These are phyloP conservation scores for Dasysyrphus tricinctus DNA, from an alignment of 2,888 invertebrate genomes.

Conservation along the genomic window DNA sequence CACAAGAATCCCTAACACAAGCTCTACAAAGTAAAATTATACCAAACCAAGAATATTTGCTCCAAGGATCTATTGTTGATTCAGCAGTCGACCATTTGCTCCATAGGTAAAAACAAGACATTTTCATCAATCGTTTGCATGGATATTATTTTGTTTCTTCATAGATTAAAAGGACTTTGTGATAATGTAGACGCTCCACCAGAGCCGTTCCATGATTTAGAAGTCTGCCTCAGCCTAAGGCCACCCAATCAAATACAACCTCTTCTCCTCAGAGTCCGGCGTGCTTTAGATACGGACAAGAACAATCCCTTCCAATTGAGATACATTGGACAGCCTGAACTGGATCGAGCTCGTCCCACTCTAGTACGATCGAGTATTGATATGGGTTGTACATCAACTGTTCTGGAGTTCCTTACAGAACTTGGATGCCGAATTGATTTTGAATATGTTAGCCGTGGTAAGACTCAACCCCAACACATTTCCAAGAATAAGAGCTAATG, in stretches of 20 bases:
- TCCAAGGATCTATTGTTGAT: constrained; percentile 97
- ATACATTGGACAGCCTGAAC: constrained; percentile 95
- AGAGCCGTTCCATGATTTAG: constrained; percentile 96
- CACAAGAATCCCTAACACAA: constrained; percentile 86
- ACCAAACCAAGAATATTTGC: constrained; percentile 95
- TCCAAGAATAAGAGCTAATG: not conserved
- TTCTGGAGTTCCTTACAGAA: constrained; percentile 96
- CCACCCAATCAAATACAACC: constrained; percentile 87
- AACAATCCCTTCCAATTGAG: constrained; percentile 89
- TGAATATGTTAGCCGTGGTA: constrained; percentile 95
- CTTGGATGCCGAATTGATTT: constrained; percentile 95
- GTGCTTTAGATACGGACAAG: constrained; percentile 89
- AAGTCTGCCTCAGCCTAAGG: constrained; percentile 93
- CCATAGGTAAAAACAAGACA: constrained; percentile 85
- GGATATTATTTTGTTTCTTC: not conserved
- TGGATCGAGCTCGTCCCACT: constrained; percentile 94
- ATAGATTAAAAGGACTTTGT: constrained; percentile 92
- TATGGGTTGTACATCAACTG: constrained; percentile 94
- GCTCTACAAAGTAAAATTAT: constrained; percentile 93
- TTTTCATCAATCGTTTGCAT: not conserved
- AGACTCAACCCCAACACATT: not conserved
- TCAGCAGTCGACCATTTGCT: constrained; percentile 95
- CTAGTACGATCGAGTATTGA: constrained; percentile 96
- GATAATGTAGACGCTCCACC: constrained; percentile 96
- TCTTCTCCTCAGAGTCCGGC: constrained; percentile 91